Evolutionary conservation across 2,113 vertebrate species (phyloP).

Genomic region (Octodon degus): DNA sequence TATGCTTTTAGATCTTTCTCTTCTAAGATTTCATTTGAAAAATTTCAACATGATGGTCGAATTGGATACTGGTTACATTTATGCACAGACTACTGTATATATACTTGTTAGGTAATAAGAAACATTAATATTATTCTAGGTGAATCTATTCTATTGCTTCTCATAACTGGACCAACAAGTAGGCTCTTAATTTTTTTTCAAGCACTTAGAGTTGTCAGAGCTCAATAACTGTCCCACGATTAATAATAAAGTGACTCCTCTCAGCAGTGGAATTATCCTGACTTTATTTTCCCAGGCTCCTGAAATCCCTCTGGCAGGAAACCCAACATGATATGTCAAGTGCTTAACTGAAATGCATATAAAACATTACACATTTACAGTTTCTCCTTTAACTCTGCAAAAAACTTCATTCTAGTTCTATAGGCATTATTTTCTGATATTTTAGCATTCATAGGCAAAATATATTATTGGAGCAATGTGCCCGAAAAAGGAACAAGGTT

Average conservation of each 20-base stretch:
- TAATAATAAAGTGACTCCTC: slow-evolving; percentile 69
- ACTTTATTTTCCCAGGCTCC: slow-evolving; percentile 80
- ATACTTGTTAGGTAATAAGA: slow-evolving; percentile 22
- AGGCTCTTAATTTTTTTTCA: slow-evolving; percentile 22
- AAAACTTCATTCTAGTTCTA: slow-evolving; percentile 71
- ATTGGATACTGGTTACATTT: neutral
- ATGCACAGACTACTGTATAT: neutral
- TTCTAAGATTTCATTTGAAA: slow-evolving; percentile 15
- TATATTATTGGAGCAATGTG: slow-evolving; percentile 66
- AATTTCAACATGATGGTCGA: neutral
- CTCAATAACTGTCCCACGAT: slow-evolving; percentile 53
- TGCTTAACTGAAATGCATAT: slow-evolving; percentile 77
- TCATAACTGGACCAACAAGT: slow-evolving; percentile 35
- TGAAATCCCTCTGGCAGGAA: slow-evolving; percentile 76
- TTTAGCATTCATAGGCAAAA: slow-evolving; percentile 73
- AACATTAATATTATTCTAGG: neutral
- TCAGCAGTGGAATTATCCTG: slow-evolving; percentile 78
- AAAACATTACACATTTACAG: slow-evolving; percentile 77
- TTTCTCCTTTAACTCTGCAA: slow-evolving; percentile 73
- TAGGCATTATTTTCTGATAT: slow-evolving; percentile 74
- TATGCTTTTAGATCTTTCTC: slow-evolving; percentile 1
- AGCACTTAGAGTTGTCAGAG: slow-evolving; percentile 31
- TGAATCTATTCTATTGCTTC: neutral
- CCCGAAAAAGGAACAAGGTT: slow-evolving; percentile 43
- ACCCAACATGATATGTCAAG: slow-evolving; percentile 76